Percentiles rank a stretch among this genome's conserved stretches.
Evolutionary conservation across 1,140 invertebrate species (phyloP).

Genomic region (Penaeus chinensis): DNA sequence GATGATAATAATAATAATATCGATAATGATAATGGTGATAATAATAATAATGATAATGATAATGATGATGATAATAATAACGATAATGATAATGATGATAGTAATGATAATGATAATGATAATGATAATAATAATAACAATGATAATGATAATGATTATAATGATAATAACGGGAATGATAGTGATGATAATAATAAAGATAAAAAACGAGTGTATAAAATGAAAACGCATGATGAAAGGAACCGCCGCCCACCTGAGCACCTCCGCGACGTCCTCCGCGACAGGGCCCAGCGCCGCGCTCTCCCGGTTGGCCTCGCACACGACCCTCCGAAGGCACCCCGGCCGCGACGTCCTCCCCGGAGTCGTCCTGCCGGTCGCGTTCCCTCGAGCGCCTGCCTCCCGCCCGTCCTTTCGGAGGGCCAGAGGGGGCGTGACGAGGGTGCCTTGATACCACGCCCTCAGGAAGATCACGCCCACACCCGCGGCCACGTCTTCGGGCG

Average conservation of each 20-base stretch:
- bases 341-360: background rate
- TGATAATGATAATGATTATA: too few species aligned
- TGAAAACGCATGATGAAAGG: background rate
- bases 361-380: background rate
- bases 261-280: conserved; percentile 35
- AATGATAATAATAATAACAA: too few species aligned
- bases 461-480: conserved; percentile 39
- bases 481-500: conserved; percentile 30
- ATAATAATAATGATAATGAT: too few species aligned
- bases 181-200: too few species aligned
- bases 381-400: background rate
- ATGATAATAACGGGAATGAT: too few species aligned
- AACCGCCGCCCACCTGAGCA: conserved; percentile 29
- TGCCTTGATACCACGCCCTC: conserved; percentile 34
- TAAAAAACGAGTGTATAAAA: too few species aligned
- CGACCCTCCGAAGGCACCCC: background rate
- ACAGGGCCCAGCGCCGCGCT: conserved; percentile 23
- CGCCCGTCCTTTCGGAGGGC: background rate
- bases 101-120: too few species aligned
- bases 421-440: background rate
- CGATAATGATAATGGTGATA: too few species aligned
- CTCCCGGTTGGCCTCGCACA: conserved; percentile 41
- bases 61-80: too few species aligned
- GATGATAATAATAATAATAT: too few species aligned
- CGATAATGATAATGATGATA: too few species aligned